phyloP scores from a whole-genome alignment of 2,797 vertebrate genomes.

The Oreochromis grahami region DNA sequence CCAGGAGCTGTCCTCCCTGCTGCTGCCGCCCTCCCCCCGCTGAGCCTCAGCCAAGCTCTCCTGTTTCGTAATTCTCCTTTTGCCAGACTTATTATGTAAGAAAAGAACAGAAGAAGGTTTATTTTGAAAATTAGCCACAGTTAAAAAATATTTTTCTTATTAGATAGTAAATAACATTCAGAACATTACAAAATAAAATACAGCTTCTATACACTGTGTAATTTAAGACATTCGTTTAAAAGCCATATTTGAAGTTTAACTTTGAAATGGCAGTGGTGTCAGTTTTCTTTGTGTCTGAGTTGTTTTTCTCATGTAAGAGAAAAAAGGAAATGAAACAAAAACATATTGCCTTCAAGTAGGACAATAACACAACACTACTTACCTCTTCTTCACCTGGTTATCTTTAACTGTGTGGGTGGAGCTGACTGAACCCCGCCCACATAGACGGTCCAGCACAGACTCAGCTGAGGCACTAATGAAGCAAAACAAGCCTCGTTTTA shows the following conservation, averaged over 20 bases:
- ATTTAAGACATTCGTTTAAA: background rate
- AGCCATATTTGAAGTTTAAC: background rate
- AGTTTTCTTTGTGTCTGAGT: background rate
- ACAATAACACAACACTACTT: background rate
- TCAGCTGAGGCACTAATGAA: background rate
- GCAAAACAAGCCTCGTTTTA: background rate
- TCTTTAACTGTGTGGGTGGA: background rate
- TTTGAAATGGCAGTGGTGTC: background rate
- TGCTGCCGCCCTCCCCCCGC: background rate
- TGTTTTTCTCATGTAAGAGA: background rate
- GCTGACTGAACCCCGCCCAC: background rate
- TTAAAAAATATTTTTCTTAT: background rate
- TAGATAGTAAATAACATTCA: background rate
- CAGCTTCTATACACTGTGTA: background rate
- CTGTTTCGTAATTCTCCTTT: constrained; percentile 50
- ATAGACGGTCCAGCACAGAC: background rate
- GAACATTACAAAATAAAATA: background rate
- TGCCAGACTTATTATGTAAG: constrained; percentile 43
- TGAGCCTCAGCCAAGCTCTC: constrained; percentile 34
- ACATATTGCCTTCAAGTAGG: background rate
- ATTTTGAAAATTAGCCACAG: background rate
- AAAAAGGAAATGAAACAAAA: background rate
- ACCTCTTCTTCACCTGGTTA: background rate
- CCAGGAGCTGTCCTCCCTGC: background rate
- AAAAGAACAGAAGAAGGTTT: background rate